Conservation (phyloP, 2,888 invertebrate genomes). For the Graphium colonna region DNA sequence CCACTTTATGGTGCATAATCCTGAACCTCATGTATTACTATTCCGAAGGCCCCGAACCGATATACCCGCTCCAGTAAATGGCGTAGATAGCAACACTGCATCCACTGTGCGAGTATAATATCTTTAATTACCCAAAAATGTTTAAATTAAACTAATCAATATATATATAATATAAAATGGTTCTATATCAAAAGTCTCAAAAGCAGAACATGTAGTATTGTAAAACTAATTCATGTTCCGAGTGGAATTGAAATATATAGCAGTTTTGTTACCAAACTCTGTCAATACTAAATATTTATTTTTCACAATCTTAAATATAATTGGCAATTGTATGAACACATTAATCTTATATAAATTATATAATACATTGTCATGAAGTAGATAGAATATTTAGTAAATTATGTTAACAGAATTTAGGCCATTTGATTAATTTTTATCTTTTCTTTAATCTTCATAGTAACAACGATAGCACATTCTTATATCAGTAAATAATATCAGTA, state of each 20-base stretch:
- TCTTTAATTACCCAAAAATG: neutral
- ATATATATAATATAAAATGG: neutral
- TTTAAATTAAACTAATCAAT: neutral
- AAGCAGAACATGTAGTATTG: neutral
- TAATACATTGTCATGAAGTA: no score
- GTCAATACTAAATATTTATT: no score
- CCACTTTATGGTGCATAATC: conserved; percentile 94
- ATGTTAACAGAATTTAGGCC: no score
- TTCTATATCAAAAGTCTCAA: neutral
- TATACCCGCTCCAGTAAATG: conserved; percentile 47
- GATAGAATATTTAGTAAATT: no score
- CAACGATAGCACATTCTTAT: no score
- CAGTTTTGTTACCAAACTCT: conserved; percentile 6
- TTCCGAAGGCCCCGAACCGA: conserved; percentile 83
- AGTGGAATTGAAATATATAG: neutral
- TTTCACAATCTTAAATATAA: no score
- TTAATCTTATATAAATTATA: no score
- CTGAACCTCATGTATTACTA: conserved; percentile 93
- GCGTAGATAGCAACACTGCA: conserved; percentile 51
- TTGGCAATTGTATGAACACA: no score
- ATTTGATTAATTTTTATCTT: no score
- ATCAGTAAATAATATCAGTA: no score
- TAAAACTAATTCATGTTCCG: no score
- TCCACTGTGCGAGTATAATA: conserved; percentile 55
- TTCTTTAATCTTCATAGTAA: no score